Conservation (phyloP, 2,888 invertebrate species). For the Pandemis corylana region DNA sequence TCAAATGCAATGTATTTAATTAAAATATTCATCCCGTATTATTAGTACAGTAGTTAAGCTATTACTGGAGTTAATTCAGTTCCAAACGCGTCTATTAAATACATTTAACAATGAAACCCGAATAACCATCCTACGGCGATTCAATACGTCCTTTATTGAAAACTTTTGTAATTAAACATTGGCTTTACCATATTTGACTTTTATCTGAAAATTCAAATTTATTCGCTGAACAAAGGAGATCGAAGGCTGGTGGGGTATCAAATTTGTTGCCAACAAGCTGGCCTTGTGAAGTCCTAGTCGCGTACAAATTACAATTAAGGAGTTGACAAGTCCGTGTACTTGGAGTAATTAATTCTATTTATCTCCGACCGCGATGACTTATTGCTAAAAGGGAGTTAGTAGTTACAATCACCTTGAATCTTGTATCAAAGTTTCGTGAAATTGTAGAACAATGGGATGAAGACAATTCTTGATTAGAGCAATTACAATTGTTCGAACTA, state of each 20-base stretch:
- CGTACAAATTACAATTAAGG: slow-evolving; percentile 37
- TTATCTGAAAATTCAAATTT: slow-evolving; percentile 45
- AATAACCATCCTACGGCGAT: slow-evolving; percentile 37
- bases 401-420: slow-evolving; percentile 15
- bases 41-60: not conserved
- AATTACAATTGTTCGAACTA: not conserved
- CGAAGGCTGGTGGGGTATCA: slow-evolving; percentile 41
- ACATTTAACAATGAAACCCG: slow-evolving; percentile 27
- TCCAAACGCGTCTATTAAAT: slow-evolving; percentile 12
- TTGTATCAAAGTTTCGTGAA: not conserved
- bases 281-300: slow-evolving; percentile 4
- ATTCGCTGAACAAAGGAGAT: slow-evolving; percentile 45
- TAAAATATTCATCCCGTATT: not conserved
- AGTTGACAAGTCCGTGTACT: slow-evolving; percentile 32
- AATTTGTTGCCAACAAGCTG: slow-evolving; percentile 27
- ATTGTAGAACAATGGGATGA: not conserved
- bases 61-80: slow-evolving; percentile 5
- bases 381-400: slow-evolving; percentile 9
- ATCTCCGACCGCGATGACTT: slow-evolving; percentile 26
- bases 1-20: not conserved
- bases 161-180: slow-evolving; percentile 49
- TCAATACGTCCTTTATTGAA: slow-evolving; percentile 45
- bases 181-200: slow-evolving; percentile 45
- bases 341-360: slow-evolving; percentile 36
- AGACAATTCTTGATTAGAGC: slow-evolving; percentile 5